Base-by-base conservation (phyloP, 2,113 vertebrate genomes). In the Anhinga rufa region DNA sequence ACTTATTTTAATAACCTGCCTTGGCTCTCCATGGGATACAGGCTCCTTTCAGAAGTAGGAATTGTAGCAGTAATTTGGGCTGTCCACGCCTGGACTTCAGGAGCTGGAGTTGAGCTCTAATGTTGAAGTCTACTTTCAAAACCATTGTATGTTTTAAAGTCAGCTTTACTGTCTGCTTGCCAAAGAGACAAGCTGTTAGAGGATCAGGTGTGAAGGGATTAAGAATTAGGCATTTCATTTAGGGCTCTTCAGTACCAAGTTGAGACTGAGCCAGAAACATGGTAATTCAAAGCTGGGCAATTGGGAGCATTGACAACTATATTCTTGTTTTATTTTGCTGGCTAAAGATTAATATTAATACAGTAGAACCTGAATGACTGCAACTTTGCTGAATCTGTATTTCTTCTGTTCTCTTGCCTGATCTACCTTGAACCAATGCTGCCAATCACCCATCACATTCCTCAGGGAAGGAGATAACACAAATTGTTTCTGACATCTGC, bases 401-500 rank as follows among this genome's bases (percentile, higher is more conserved):
- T 87, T 83, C 48, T 90, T 48, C 65, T 69, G 19, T 72, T 76
- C 29, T 84, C 44, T 87, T 84, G 57, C 66, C 58, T 84, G 51
- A 80, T 64, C 46, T 83, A 86, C 69, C 48, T 92, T 84, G 72
- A 92, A 94, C 61, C 48, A 79, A 65, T 16, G 32, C 48, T 93
- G 61, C 34, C 86, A 74, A n/a, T 94, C 86, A 82, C 5, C 36
- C 81, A 90, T 17, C n/a, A 46, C 22, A 62, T 62, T 93, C 60
- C 93, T 88, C 68, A 42, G 62, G 70, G 86, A 95, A 89, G 61
- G 54, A 91, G 76, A 61, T 36, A 66, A 95, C 42, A 88, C 34
- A 95, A 80, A 93, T 82, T 28, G 32, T 88, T 95, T 93, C 72
- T 83, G 95, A 82, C 83, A 95, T 61, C 57, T 87, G 42, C 36